A percentile compares a stretch with the other conserved stretches of the same genome.
Evolutionary conservation across 2,113 vertebrate species (phyloP).

Genomic region (Pelmatolapia mariae): DNA sequence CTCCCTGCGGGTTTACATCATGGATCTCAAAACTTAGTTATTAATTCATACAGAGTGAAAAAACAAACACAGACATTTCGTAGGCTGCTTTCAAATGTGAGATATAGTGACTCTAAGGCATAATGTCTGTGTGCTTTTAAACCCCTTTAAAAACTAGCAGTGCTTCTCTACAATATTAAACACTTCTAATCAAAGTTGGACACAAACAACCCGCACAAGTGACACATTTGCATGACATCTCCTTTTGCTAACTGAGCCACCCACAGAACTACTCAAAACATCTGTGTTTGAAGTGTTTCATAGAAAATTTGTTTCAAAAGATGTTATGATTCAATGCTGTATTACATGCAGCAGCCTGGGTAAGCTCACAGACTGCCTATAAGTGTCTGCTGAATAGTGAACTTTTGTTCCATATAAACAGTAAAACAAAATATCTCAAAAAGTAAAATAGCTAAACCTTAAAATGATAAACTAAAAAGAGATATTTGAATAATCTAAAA

Average conservation of each 20-base stretch:
- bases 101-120: not conserved
- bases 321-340: not conserved
- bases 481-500: not conserved
- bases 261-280: not conserved
- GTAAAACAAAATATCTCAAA: not conserved
- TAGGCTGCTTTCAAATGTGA: not conserved
- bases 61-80: not conserved
- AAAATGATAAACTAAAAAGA: not conserved
- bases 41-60: not conserved
- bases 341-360: not conserved
- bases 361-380: not conserved
- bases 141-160: not conserved
- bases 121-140: not conserved
- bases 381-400: not conserved
- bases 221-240: not conserved
- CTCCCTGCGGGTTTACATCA: slow-evolving; percentile 69
- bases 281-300: not conserved
- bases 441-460: not conserved
- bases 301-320: not conserved
- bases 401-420: not conserved
- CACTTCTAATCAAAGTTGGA: not conserved
- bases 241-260: not conserved
- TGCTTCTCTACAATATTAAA: not conserved
- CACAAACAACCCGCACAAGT: not conserved
- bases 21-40: not conserved